phyloP scores from a whole-genome alignment of 1,140 invertebrate species.

The Delia radicum region DNA sequence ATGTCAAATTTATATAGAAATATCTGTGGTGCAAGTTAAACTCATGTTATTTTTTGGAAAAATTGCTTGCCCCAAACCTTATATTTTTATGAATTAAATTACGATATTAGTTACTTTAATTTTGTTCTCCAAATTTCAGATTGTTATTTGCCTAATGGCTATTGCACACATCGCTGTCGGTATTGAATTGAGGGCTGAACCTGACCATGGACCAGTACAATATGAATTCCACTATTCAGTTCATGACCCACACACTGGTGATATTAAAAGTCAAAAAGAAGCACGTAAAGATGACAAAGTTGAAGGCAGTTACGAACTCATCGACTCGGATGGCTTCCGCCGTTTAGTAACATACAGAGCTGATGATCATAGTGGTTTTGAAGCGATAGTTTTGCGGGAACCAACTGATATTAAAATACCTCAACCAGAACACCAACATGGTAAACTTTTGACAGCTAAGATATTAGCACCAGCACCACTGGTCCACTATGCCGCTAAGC shows the following conservation, averaged over 20 bases:
- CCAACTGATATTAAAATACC: conserved; percentile 56
- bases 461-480: not conserved
- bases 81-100: no score
- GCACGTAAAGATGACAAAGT: conserved; percentile 63
- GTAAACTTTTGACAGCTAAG: conserved; percentile 15
- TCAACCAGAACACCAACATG: conserved; percentile 48
- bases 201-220: conserved; percentile 46
- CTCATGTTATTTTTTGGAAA: no score
- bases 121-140: conserved; percentile 1
- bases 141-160: conserved; percentile 23
- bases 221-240: conserved; percentile 64
- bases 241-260: conserved; percentile 60
- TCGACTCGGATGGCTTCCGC: conserved; percentile 68
- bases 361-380: conserved; percentile 70
- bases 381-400: conserved; percentile 66
- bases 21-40: no score
- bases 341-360: conserved; percentile 74
- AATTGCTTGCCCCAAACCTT: no score
- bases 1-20: no score
- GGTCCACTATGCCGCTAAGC: not conserved
- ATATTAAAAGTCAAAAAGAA: conserved; percentile 65
- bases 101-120: not conserved
- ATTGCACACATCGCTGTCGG: conserved; percentile 17
- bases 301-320: conserved; percentile 62
- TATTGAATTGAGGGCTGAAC: conserved; percentile 26